These are phyloP conservation scores for Ceratitis capitata DNA, from an alignment of 1,140 invertebrate species.

Conservation along the genomic window DNA sequence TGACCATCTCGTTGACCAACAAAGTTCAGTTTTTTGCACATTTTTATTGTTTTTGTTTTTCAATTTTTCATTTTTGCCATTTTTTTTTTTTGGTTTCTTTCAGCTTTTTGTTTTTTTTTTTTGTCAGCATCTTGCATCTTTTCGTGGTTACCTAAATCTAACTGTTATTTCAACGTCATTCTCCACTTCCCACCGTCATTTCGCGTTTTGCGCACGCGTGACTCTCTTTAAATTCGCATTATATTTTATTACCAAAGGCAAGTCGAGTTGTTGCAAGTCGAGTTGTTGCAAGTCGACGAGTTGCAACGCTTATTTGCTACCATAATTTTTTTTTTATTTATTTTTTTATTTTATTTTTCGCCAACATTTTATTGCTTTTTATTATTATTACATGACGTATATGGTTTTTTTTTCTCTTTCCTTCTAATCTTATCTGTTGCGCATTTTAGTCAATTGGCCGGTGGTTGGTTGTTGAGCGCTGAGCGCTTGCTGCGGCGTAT, in stretches of 20 bases:
- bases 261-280: neutral
- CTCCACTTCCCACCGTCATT: constrained; percentile 23
- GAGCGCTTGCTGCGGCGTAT: neutral
- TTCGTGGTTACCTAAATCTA: neutral
- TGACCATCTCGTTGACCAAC: constrained; percentile 35
- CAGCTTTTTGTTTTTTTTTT: neutral
- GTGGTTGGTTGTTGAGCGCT: neutral
- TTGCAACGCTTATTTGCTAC: neutral
- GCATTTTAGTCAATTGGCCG: constrained; percentile 23
- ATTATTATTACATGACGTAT: neutral
- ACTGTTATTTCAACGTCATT: neutral
- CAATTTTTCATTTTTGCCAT: neutral
- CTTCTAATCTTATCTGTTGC: constrained; percentile 13
- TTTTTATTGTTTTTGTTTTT: neutral
- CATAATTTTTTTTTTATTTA: neutral
- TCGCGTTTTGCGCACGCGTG: constrained; percentile 25
- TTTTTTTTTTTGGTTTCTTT: neutral
- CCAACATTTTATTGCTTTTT: neutral
- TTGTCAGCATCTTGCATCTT: neutral
- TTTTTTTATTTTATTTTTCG: neutral
- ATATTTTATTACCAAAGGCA: constrained; percentile 11
- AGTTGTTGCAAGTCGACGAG: neutral
- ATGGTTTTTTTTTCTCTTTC: neutral
- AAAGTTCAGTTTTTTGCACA: constrained; percentile 13
- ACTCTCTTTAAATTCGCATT: constrained; percentile 34